phyloP scores from a whole-genome alignment of 2,888 invertebrate genomes.

The Troides helena region DNA sequence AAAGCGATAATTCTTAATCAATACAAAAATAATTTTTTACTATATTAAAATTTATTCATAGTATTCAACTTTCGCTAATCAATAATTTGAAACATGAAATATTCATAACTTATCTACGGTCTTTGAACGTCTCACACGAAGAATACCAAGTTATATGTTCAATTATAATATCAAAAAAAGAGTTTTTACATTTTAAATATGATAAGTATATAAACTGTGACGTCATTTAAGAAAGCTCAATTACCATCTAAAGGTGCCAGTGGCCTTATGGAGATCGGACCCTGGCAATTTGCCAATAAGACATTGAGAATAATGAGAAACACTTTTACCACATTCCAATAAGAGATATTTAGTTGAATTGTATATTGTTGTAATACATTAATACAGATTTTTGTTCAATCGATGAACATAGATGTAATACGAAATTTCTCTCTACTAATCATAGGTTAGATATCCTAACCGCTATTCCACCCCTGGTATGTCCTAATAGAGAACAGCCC shows the following conservation, averaged over 20 bases:
- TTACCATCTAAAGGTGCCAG: neutral
- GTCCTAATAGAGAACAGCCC: too few relatives aligned
- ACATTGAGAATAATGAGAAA: neutral
- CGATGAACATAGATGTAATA: too few relatives aligned
- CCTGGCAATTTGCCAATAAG: slow-evolving; percentile 4
- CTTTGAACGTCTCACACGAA: neutral
- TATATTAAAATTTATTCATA: neutral
- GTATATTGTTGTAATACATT: too few relatives aligned
- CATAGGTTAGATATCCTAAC: too few relatives aligned
- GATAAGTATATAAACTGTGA: neutral
- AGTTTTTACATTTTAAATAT: neutral
- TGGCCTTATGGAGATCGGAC: neutral
- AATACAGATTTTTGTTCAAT: too few relatives aligned
- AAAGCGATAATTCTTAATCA: too few relatives aligned
- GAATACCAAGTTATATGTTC: too few relatives aligned
- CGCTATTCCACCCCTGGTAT: too few relatives aligned
- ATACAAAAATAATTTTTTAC: too few relatives aligned
- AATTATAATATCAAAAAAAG: neutral
- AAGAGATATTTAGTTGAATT: too few relatives aligned
- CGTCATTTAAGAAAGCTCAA: neutral
- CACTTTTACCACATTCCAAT: neutral
- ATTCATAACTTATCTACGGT: neutral
- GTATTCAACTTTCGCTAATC: slow-evolving; percentile 31
- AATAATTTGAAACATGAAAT: slow-evolving; percentile 2
- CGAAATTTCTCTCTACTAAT: too few relatives aligned